These are phyloP conservation scores for Cancer borealis DNA, from an alignment of 2,888 invertebrate genomes.

Conservation along the genomic window DNA sequence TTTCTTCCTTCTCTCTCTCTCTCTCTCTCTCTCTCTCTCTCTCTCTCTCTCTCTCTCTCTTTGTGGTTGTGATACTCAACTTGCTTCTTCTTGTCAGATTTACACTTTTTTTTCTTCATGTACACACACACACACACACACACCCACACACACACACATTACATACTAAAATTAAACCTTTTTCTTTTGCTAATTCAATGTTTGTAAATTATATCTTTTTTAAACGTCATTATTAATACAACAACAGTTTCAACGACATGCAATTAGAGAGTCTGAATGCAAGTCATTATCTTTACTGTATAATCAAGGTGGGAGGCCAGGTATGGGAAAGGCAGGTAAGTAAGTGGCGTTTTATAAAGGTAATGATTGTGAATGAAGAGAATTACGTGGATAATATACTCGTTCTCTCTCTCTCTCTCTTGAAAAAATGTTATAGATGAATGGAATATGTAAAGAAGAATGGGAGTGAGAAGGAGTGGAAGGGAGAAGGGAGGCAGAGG, in stretches of 20 bases:
- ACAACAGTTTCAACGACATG: background rate
- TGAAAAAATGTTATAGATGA: background rate
- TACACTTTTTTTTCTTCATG: background rate
- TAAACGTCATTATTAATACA: too few relatives aligned
- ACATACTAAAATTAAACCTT: too few relatives aligned
- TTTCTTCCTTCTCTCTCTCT: background rate
- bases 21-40: background rate
- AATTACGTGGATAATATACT: too few relatives aligned
- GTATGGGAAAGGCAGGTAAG: background rate
- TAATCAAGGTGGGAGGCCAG: background rate
- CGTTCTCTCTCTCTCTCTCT: constrained; percentile 32
- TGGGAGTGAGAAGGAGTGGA: background rate
- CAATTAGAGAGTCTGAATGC: background rate
- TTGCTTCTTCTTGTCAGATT: background rate
- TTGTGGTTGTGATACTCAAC: background rate
- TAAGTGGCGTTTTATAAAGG: background rate
- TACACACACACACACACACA: constrained; percentile 35
- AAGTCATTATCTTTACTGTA: background rate
- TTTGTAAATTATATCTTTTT: too few relatives aligned
- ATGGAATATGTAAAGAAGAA: background rate
- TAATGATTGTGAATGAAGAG: background rate
- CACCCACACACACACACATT: too few relatives aligned
- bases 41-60: constrained; percentile 14
- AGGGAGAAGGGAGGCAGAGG: background rate
- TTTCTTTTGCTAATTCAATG: background rate